Evolutionary conservation across 2,113 vertebrate species (phyloP).

Genomic region (Melierax canorus): DNA sequence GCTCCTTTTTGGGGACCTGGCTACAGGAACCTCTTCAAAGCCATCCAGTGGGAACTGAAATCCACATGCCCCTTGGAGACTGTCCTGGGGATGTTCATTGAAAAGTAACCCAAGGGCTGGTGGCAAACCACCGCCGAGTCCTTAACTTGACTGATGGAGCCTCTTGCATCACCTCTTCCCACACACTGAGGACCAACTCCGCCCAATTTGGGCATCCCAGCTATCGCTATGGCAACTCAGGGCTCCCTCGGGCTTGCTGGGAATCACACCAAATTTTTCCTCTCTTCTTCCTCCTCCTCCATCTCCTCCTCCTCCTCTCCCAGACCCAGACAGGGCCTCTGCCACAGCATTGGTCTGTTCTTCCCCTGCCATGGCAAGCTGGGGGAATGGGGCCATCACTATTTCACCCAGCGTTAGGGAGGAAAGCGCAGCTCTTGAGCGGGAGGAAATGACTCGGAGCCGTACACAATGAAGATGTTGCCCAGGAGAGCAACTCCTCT

Average conservation of each 20-base stretch:
- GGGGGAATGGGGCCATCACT: background rate
- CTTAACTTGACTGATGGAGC: background rate
- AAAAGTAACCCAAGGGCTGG: background rate
- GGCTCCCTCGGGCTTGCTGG: background rate
- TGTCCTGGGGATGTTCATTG: background rate
- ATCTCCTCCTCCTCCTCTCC: background rate
- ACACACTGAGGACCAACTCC: background rate
- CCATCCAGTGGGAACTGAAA: background rate
- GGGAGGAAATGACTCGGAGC: background rate
- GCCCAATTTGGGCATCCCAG: background rate
- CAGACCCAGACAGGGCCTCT: background rate
- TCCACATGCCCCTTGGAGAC: background rate
- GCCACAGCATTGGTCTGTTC: accelerated
- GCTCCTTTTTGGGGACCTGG: background rate
- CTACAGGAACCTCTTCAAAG: background rate
- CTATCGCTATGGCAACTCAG: accelerated
- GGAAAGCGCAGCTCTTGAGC: accelerated
- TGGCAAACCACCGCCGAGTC: background rate
- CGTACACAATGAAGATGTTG: background rate
- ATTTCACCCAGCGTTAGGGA: background rate
- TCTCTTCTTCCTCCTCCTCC: background rate
- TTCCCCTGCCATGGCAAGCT: no score
- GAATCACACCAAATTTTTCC: background rate
- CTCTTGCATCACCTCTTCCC: background rate
- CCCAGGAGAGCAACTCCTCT: conserved; percentile 37